A percentile compares a stretch with the other conserved stretches of the same genome.
Conservation (phyloP, 2,113 vertebrate species). For the Petaurus breviceps region DNA sequence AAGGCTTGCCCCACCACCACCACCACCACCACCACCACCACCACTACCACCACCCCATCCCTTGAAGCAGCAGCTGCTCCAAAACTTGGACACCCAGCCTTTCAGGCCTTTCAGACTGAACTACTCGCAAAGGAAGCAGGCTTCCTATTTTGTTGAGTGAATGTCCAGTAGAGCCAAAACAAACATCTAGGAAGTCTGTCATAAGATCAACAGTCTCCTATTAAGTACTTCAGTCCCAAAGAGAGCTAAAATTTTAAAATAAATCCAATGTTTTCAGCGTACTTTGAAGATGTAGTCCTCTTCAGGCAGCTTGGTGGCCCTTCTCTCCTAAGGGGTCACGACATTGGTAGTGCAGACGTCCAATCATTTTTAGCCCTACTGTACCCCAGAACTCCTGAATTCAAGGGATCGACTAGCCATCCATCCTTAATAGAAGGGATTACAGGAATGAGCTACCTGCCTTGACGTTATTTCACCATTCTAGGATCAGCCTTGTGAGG, state of each 20-base stretch:
- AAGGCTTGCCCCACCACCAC: background rate
- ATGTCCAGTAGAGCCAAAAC: conserved; percentile 35
- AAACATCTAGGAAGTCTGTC: background rate
- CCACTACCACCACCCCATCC: background rate
- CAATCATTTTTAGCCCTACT: background rate
- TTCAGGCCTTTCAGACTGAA: background rate
- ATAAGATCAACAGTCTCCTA: background rate
- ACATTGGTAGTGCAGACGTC: background rate
- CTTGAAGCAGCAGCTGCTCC: conserved; percentile 14
- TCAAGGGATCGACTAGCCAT: background rate
- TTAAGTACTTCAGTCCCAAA: background rate
- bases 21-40: no score
- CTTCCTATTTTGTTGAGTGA: background rate
- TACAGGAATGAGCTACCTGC: background rate
- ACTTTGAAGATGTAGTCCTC: background rate
- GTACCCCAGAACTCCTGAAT: background rate
- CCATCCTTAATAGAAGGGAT: background rate
- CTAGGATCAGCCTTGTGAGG: background rate
- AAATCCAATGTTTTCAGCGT: background rate
- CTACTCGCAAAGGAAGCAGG: background rate
- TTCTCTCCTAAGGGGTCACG: background rate
- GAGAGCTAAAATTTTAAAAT: conserved; percentile 9
- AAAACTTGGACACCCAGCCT: background rate
- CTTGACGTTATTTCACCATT: background rate
- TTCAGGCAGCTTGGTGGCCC: background rate